Base-by-base conservation (phyloP, 2,113 vertebrate genomes). In the Pangasianodon gigas region DNA sequence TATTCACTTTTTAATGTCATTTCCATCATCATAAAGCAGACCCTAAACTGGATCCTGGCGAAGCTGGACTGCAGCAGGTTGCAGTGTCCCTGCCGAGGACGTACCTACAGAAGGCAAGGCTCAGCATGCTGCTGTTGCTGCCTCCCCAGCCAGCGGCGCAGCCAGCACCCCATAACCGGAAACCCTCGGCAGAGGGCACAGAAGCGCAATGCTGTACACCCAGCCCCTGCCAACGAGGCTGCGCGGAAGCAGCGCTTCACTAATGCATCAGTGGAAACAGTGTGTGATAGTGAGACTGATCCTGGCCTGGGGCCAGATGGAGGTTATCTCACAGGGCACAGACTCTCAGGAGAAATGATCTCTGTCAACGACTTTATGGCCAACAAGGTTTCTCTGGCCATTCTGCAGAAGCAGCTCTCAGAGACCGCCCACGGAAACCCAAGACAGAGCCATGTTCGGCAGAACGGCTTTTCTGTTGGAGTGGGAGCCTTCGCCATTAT, bases 21-120 rank as follows among this genome's bases (percentile, higher is more conserved):
- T 88, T 96, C 96, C 60, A 96, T 96, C n/a, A 48, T 96, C 90
- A 96, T 96, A 90, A 96, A 96, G 92, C 96, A 96, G 93, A 96
- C 95, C 48, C 96, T 96, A 26, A 96, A 95, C 93, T 96, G 96
- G 96, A 96, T 96, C 81, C 93, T 96, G 89, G 92, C 92, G 13
- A 95, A 94, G 77, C 71, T 96, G 91, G 94, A 93, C 56, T 95
- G 94, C 88, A 92, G 92, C 0, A 85, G 92, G 26, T 32, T 79
- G 75, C 90, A 87, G 60, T 93, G 88, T 87, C 87, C 86, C 24
- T 95, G 94, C 89, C 93, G 92, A 51, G 93, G 95, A 74, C 93
- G 77, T 2, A 79, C 87, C 3, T 84, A 87, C 75, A 84, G 89
- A 44, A 86, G 86, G 10, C 90, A 19, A 56, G 56, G 21, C 44